phyloP scores from a whole-genome alignment of 2,797 vertebrate genomes.

The Takifugu rubripes region DNA sequence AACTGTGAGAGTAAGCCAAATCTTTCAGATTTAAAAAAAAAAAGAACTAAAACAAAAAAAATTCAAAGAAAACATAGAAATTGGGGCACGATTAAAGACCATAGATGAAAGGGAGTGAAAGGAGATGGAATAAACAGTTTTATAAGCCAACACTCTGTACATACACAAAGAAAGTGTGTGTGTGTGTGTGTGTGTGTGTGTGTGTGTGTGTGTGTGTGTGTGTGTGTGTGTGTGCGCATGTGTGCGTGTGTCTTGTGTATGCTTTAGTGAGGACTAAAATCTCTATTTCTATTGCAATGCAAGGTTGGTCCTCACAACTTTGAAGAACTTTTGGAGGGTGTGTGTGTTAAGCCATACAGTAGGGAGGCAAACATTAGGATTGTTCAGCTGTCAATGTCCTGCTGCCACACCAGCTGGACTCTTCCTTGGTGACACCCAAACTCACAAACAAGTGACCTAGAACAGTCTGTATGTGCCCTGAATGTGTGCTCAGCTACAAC shows the following conservation, averaged over 20 bases:
- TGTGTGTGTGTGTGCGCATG: no score
- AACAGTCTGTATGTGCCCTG: constrained; percentile 54
- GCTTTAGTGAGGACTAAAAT: no score
- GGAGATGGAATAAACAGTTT: constrained; percentile 24
- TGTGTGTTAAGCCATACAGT: constrained; percentile 5
- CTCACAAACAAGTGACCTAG: constrained; percentile 59
- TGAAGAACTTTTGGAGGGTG: background rate
- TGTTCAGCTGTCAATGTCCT: constrained; percentile 63
- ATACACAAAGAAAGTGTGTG: constrained; percentile 3
- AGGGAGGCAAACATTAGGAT: constrained; percentile 47
- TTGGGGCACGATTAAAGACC: constrained; percentile 22
- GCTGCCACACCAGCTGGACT: constrained; percentile 70
- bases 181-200: background rate
- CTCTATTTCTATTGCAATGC: no score
- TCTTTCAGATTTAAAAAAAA: constrained; percentile 32
- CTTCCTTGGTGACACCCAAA: constrained; percentile 58
- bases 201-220: no score
- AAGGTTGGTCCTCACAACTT: no score
- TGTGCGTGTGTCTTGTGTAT: no score
- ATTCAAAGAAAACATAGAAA: constrained; percentile 30
- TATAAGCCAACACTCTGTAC: constrained; percentile 35
- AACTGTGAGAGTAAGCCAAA: constrained; percentile 35
- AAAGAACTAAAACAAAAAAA: constrained; percentile 9
- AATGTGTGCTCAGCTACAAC: constrained; percentile 35
- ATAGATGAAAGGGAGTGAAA: constrained; percentile 26